Evolutionary conservation across 2,888 invertebrate genomes (phyloP), one percentile per base, ranked within the genome.

Genomic region (Metallyticus violacea): DNA sequence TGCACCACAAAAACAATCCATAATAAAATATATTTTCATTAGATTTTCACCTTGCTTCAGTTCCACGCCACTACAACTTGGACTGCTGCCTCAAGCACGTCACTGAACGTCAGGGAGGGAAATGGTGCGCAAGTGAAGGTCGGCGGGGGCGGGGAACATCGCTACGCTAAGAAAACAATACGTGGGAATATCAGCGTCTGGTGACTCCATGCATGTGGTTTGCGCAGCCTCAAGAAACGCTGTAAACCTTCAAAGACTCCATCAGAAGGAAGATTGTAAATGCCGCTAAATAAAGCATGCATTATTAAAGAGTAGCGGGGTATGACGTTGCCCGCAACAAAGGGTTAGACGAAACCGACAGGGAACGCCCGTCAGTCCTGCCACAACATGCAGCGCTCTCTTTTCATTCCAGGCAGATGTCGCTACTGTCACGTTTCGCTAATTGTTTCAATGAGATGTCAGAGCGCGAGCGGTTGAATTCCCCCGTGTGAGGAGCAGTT

Each of bases 101-200:
- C n/a, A n/a, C n/a, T n/a, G n/a, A n/a, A n/a, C n/a, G n/a, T n/a
- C n/a, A n/a, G n/a, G n/a, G n/a, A n/a, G n/a, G n/a, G n/a, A n/a
- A n/a, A n/a, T n/a, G n/a, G n/a, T n/a, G n/a, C n/a, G n/a, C n/a
- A n/a, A n/a, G n/a, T n/a, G n/a, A n/a, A n/a, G n/a, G 78, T 26
- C 25, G 7, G 79, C 15, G 27, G 26, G 22, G 9, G 15, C 26
- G 3, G 5, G 28, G 7, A 85, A 76, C 29, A 77, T 28, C 29
- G 62, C 9, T 62, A n/a, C 77, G 29, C 86, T 83, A 62, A 78
- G 86, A 83, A 86, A 86, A 86, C 84, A 86, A 84, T 83, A 79
- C 82, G 83, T 86, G 86, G 29, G 86, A 78, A 80, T 29, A 9
- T 40, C 4, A 81, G 28, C 27, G 85, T 62, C 25, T 15, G 79